Base-by-base conservation (phyloP, 2,797 vertebrate species). In the Zenarchopterus dispar region DNA sequence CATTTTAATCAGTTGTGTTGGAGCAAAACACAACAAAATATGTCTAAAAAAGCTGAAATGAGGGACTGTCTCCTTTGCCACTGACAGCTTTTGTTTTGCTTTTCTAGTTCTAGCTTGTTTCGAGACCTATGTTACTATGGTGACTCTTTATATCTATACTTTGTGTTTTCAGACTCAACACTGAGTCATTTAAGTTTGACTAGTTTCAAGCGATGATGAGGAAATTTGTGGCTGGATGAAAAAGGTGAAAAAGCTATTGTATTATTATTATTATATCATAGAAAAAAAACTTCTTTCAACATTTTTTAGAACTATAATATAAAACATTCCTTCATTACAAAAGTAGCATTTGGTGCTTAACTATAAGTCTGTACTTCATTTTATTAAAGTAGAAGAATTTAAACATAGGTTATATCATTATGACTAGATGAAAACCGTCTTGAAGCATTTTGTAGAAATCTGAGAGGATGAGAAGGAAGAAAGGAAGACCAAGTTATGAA, bases 391-490 rank as follows among this genome's bases (percentile, higher is more conserved):
- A 18, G 8, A 49, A 67, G 31, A 31, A 28, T 56, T 33, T 59
- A 70, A 2, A 57, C 60, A 21, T 59, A 41, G 61, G 64, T 48
- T 23, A 58, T 77, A 65, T 16, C 22, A 67, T 51, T 26, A 57
- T 51, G 50, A 58, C 33, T 17, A 57, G 42, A 73, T 63, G 5
- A 57, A 39, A 73, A 9, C 41, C 48, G 49, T 55, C 8, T 8
- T 17, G 51, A 77, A 47, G 47, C 50, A 60, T 1, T 28, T 54
- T 36, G 33, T 7, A 44, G 44, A 57, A 39, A 66, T 56, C 54
- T 18, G 39, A 66, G 26, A 23, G 31, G 36, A 73, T 41, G 42
- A 31, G 26, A 22, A 36, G 24, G 65, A 56, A 55, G n/a, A 53
- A 56, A 56, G 5, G 18, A n/a, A 60, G 19, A 33, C 52, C 56